Evolutionary conservation across 2,113 vertebrate genomes (phyloP), one percentile per base, ranked within the genome.

Genomic region (Pipa parva): DNA sequence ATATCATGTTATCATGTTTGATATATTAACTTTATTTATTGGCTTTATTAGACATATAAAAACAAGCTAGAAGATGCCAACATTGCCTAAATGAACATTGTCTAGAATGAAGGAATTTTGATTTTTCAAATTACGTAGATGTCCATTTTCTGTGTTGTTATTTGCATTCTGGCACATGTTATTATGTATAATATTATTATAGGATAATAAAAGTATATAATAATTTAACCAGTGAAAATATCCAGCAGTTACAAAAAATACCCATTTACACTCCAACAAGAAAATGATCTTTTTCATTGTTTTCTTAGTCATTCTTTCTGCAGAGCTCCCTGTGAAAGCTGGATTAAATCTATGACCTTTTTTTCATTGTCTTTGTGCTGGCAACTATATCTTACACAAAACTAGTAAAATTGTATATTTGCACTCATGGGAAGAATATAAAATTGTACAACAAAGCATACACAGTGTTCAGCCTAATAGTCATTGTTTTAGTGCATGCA

Each of bases 71-170:
- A 31, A 6, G 5, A 6, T 31, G 29, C 10, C 5, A 31, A 6
- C 29, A 31, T 75, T 80, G 75, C 70, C 45, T 81, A 82, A 78
- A 77, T 77, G 80, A 20, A 68, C 68, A 78, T 13, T 45, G 52
- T 76, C 59, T 21, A 37, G 55, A 36, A 26, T 50, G 45, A 51
- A 46, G 45, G 27, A 55, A 42, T 42, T 31, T 31, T 31, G 29
- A 5, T n/a, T n/a, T n/a, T n/a, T n/a, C n/a, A n/a, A n/a, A 31
- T 31, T 6, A 31, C 10, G 29, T 10, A 31, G 29, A 10, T 31
- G 5, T 31, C 5, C 5, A 6, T 31, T 10, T 31, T 31, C 10
- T 6, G 5, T 31, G 29, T 31, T 31, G 29, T 31, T 31, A 6
- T 6, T 31, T 31, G 5, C 29, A 31, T 31, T 31, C 5, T 31